phyloP scores from a whole-genome alignment of 2,888 invertebrate species.

The Cheilosia pagana region DNA sequence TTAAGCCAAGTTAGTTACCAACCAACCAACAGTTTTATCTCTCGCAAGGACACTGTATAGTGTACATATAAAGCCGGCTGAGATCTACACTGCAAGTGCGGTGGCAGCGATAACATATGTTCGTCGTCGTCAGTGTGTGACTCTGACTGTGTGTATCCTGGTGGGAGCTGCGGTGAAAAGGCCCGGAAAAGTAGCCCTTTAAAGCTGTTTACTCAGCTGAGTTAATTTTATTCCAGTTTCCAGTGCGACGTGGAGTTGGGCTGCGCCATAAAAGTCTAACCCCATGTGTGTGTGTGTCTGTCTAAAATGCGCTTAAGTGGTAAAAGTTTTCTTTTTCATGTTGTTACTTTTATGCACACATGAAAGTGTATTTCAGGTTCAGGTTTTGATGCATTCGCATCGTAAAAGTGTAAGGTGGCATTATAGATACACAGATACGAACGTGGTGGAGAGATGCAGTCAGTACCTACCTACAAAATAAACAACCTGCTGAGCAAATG shows the following conservation, averaged over 20 bases:
- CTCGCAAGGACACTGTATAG: conserved; percentile 48
- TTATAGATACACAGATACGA: conserved; percentile 24
- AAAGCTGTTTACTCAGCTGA: conserved; percentile 75
- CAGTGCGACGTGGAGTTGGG: conserved; percentile 27
- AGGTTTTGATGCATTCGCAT: conserved; percentile 73
- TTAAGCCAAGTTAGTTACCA: conserved; percentile 45
- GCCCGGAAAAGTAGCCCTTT: conserved; percentile 68
- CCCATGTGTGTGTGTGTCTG: conserved; percentile 7
- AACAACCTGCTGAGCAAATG: conserved; percentile 53
- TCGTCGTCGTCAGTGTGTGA: conserved; percentile 19
- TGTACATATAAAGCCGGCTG: conserved; percentile 12
- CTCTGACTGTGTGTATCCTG: not conserved
- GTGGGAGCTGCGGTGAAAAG: not conserved
- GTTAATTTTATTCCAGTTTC: conserved; percentile 70
- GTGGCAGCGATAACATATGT: conserved; percentile 64
- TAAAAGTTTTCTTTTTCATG: conserved; percentile 54
- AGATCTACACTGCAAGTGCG: conserved; percentile 34
- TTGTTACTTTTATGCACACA: conserved; percentile 55
- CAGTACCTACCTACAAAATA: conserved; percentile 26
- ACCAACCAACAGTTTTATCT: conserved; percentile 47
- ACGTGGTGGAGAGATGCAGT: conserved; percentile 12
- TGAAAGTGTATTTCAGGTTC: conserved; percentile 51
- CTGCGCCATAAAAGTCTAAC: conserved; percentile 19
- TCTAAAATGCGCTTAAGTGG: conserved; percentile 59
- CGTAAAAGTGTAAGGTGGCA: conserved; percentile 44